phyloP scores from a whole-genome alignment of 2,888 invertebrate species.

The Drosophila dives region DNA sequence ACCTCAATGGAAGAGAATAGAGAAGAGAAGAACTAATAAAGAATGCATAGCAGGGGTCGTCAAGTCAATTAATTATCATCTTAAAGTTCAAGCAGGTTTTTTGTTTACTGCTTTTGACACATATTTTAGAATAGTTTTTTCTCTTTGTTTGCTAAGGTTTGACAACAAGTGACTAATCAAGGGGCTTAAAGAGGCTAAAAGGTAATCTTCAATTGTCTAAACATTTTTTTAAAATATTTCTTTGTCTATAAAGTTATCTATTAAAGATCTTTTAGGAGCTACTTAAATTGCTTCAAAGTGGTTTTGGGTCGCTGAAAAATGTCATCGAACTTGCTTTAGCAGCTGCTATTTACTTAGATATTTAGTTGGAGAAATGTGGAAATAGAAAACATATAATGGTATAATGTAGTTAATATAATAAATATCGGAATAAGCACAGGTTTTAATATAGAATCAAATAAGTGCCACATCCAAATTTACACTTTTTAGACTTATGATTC shows the following conservation, averaged over 20 bases:
- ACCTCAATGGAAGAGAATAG: slow-evolving; percentile 12
- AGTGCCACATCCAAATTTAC: not conserved
- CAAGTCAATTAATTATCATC: slow-evolving; percentile 44
- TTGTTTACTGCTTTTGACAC: slow-evolving; percentile 2
- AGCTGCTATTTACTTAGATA: not conserved
- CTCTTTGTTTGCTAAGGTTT: not conserved
- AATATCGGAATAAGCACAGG: not conserved
- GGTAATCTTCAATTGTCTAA: not conserved
- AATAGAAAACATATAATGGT: not conserved
- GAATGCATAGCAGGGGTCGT: slow-evolving; percentile 14
- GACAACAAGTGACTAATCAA: slow-evolving; percentile 31
- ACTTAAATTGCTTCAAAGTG: not conserved
- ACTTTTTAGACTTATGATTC: not conserved
- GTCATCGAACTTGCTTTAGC: not conserved
- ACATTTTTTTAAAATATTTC: not conserved
- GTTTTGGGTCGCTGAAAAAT: not conserved
- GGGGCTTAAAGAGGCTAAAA: not conserved
- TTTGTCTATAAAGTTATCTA: not conserved
- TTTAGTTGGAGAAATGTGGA: not conserved
- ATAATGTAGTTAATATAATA: not conserved
- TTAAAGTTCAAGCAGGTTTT: slow-evolving; percentile 13
- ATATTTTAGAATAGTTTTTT: slow-evolving; percentile 6
- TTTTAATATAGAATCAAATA: not conserved
- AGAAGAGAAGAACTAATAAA: not conserved
- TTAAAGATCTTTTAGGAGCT: not conserved